These are phyloP conservation scores for Acanthococcus lagerstroemiae DNA, from an alignment of 2,888 invertebrate species.

Conservation along the genomic window DNA sequence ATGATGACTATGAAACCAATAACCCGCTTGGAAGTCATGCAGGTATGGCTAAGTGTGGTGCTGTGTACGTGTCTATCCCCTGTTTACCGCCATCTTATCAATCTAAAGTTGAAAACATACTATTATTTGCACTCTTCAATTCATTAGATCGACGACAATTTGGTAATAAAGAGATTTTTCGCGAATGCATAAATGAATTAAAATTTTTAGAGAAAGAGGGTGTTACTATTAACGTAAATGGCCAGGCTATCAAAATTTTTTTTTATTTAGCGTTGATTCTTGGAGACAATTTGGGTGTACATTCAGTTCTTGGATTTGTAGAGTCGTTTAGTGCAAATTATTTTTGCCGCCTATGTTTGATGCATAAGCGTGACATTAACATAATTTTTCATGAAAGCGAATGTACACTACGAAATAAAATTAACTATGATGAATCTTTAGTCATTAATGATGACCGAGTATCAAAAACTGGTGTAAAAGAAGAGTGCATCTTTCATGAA, in stretches of 20 bases:
- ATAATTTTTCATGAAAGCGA: constrained; percentile 9
- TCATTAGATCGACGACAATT: constrained; percentile 19
- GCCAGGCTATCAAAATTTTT: constrained; percentile 23
- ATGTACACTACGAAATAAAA: constrained; percentile 7
- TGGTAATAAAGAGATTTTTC: constrained; percentile 10
- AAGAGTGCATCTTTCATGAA: constrained; percentile 28
- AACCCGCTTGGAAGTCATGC: constrained; percentile 33
- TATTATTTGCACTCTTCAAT: constrained; percentile 31
- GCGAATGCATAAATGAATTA: constrained; percentile 34
- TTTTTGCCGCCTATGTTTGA: constrained; percentile 34
- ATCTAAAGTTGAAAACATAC: constrained; percentile 27
- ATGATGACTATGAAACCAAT: constrained; percentile 34
- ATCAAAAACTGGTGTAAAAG: constrained; percentile 29
- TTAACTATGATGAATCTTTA: constrained; percentile 23
- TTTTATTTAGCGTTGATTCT: constrained; percentile 32
- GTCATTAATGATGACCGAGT: constrained; percentile 10
- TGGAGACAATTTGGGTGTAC: constrained; percentile 34
- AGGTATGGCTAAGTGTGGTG: constrained; percentile 31
- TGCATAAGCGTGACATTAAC: constrained; percentile 5
- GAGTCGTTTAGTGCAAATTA: constrained; percentile 34
- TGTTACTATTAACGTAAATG: constrained; percentile 22
- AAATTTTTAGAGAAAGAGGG: constrained; percentile 32
- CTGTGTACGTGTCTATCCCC: constrained; percentile 29
- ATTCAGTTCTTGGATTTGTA: constrained; percentile 34
- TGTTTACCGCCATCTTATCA: constrained; percentile 32